Base-by-base conservation (phyloP, 2,113 vertebrate genomes). In the Murina feae region DNA sequence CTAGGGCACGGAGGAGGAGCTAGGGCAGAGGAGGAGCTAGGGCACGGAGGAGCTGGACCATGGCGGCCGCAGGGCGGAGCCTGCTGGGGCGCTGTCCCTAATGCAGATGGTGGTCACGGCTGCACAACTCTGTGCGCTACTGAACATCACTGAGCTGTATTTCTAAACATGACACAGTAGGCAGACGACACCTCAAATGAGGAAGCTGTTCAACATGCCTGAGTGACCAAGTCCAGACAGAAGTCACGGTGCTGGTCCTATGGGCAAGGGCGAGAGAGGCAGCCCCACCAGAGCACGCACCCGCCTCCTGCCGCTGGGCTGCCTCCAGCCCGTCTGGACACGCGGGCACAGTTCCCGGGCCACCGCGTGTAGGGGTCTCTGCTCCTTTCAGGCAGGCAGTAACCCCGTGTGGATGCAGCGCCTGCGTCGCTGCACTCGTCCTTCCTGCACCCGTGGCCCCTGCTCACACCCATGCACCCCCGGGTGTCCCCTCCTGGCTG, bases 121-220 rank as follows among this genome's bases (percentile, higher is more conserved):
- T 20, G 68, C 37, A 9, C 49, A 9, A 0, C 23, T 8, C 49
- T 6, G 3, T 3, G 9, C 9, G 42, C 12, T 65, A 28, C 30
- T 35, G 21, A 32, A 28, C 35, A 6, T 17, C 23, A 6, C 10
- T 2, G 58, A 42, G 21, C 28, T 18, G 28, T n/a, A 17, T 11
- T n/a, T n/a, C 12, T 8, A 25, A 30, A 74, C 12, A 3, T 9
- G 2, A 5, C 3, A 3, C 2, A 37, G 28, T 1, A 11, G 1
- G 23, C 9, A 13, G 53, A 12, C 37, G 25, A 30, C 53, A 18
- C 20, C 42, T 13, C 49, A 47, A 8, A 17, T 12, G 25, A 53
- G 13, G 39, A 60, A 39, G 35, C 4, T 23, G 18, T 35, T 28
- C 58, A 58, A 21, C 58, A 39, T 3, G 16, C 20, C 63, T 4